phyloP scores from a whole-genome alignment of 2,888 invertebrate genomes.

The Apotomis betuletana region DNA sequence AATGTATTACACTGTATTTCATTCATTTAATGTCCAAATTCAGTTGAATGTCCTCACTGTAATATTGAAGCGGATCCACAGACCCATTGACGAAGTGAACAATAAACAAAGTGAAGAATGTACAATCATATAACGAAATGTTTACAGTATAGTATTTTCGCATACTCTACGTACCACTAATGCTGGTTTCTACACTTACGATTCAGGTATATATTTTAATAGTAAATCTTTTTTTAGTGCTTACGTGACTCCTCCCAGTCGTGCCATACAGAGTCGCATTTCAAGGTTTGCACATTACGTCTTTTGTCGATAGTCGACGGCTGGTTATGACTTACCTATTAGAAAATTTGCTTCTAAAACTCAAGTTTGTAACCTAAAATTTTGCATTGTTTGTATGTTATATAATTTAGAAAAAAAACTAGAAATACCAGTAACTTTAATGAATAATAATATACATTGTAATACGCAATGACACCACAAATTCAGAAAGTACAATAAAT shows the following conservation, averaged over 20 bases:
- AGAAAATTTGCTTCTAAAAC: conserved; percentile 1
- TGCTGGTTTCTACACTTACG: no score
- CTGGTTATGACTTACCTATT: conserved; percentile 21
- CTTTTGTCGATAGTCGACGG: conserved; percentile 41
- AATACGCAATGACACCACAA: conserved; percentile 32
- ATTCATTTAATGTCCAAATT: no score
- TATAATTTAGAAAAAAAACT: no score
- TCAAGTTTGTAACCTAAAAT: no score
- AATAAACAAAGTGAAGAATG: neutral
- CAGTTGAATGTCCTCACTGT: no score
- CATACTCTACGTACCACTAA: no score
- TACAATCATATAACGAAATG: neutral
- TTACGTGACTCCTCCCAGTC: conserved; percentile 67
- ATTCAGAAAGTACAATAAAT: conserved; percentile 16
- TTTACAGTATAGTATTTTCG: no score
- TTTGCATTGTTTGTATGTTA: no score
- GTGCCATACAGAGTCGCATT: conserved; percentile 49
- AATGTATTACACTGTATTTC: neutral
- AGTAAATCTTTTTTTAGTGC: conserved; percentile 44
- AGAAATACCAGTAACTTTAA: no score
- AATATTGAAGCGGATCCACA: no score
- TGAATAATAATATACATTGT: neutral
- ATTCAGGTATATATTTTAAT: neutral
- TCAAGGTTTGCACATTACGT: conserved; percentile 47
- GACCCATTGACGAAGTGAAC: neutral